A percentile compares a stretch with the other conserved stretches of the same genome.
phyloP scores from a whole-genome alignment of 1,140 invertebrate species.

The Drosophila willistoni region DNA sequence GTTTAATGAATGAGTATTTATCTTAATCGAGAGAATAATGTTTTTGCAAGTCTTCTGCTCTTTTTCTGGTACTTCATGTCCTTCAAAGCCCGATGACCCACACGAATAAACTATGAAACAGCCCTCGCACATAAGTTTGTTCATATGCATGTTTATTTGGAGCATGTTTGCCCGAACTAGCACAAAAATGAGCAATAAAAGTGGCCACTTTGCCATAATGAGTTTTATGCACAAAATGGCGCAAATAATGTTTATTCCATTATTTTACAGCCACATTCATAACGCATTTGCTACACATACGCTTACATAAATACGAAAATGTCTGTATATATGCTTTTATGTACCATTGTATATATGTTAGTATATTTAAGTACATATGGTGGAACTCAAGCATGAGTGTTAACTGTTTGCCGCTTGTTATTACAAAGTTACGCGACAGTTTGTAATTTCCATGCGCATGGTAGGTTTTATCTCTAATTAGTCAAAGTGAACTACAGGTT shows the following conservation, averaged over 20 bases:
- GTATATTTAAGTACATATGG: neutral
- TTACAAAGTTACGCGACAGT: constrained; percentile 15
- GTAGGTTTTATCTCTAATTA: constrained; percentile 14
- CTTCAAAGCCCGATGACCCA: too few species aligned
- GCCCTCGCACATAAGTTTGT: constrained; percentile 3
- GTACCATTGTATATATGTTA: neutral
- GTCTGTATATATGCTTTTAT: neutral
- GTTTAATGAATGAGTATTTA: too few species aligned
- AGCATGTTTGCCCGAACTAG: constrained; percentile 11
- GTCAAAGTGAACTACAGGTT: constrained; percentile 10
- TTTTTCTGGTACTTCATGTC: too few species aligned
- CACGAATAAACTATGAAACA: neutral
- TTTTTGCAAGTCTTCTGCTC: too few species aligned
- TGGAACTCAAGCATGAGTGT: neutral
- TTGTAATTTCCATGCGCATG: constrained; percentile 10
- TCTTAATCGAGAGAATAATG: too few species aligned
- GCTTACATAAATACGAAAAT: constrained; percentile 13
- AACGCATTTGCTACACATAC: constrained; percentile 5
- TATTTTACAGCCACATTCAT: constrained; percentile 32
- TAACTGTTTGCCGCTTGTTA: constrained; percentile 5
- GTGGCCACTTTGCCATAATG: constrained; percentile 51
- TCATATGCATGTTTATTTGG: constrained; percentile 9
- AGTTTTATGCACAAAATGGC: constrained; percentile 27
- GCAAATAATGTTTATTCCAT: constrained; percentile 39
- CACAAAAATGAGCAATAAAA: constrained; percentile 44